Base-by-base conservation (phyloP, 2,888 invertebrate species). In the Diplolepis rosae region DNA sequence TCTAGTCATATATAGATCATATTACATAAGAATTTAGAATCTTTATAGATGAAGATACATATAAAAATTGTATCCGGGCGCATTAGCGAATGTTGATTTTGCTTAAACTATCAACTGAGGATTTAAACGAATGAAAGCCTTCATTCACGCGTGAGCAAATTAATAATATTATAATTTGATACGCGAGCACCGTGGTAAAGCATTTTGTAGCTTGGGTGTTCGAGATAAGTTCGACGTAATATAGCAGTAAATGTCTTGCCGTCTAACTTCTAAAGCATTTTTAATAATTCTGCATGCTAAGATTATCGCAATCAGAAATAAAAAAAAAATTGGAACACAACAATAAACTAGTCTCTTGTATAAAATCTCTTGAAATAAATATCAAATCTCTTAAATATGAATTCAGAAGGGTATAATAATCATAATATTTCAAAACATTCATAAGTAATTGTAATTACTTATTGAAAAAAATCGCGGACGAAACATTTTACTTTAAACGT, bases 131-230 rank as follows among this genome's bases (percentile, higher is more conserved):
- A 13, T 56, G 32, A 56, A 56, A 61, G 35, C 35, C 24, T 61
- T 7, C 39, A 61, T 61, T 39, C 61, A 61, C 39, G 39, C 39
- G 24, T 39, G 24, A 61, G n/a, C 61, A 61, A 22, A 24, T 39
- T 61, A n/a, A 24, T 61, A 39, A n/a, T 22, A 61, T 35, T 35
- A 54, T 30, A n/a, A n/a, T n/a, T n/a, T n/a, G 35, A 11, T 24
- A 39, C 24, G 9, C 22, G 24, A 61, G 24, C 39, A 4, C 35
- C 39, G 24, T 39, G 39, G 61, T 13, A 61, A 61, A 61, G 39
- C 22, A 61, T 61, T 61, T 61, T 61, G 39, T 22, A 24, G 39
- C 22, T 61, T 61, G 61, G 24, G 39, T n/a, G n/a, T n/a, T n/a
- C n/a, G n/a, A n/a, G n/a, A n/a, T n/a, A n/a, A n/a, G n/a, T n/a